phyloP scores from a whole-genome alignment of 2,113 vertebrate species.

The Rissa tridactyla region DNA sequence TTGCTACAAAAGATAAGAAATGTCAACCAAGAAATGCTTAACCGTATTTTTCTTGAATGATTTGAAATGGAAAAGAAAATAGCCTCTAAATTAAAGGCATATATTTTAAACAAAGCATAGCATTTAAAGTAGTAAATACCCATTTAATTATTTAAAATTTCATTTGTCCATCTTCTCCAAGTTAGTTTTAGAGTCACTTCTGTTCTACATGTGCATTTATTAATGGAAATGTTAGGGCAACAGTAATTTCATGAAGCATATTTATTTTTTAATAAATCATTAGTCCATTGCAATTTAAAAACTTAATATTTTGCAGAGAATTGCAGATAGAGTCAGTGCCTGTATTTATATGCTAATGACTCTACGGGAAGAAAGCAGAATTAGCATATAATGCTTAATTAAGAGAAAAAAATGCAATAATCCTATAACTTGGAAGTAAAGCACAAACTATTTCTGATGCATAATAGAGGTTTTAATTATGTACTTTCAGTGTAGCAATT shows the following conservation, averaged over 20 bases:
- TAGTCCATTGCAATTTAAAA: slow-evolving; percentile 20
- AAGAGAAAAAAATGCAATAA: slow-evolving; percentile 52
- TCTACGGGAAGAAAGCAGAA: slow-evolving; percentile 50
- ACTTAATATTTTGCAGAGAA: slow-evolving; percentile 47
- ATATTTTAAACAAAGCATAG: background rate
- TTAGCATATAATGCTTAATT: slow-evolving; percentile 67
- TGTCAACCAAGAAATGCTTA: background rate
- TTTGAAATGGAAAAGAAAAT: background rate
- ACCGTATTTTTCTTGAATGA: background rate
- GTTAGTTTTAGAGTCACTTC: background rate
- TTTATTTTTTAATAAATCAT: slow-evolving; percentile 41
- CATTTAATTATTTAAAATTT: background rate
- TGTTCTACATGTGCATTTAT: background rate
- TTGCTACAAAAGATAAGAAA: background rate
- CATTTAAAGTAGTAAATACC: background rate
- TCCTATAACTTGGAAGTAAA: slow-evolving; percentile 62
- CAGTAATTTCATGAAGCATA: background rate
- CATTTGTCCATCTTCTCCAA: background rate
- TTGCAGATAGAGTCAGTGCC: slow-evolving; percentile 14
- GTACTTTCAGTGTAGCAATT: background rate
- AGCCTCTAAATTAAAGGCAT: background rate
- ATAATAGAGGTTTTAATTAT: slow-evolving; percentile 46
- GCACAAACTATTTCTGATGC: background rate
- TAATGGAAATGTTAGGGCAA: background rate
- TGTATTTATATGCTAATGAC: slow-evolving; percentile 63